phyloP scores from a whole-genome alignment of 2,113 vertebrate species.

The Cyanoramphus novaezelandiae region DNA sequence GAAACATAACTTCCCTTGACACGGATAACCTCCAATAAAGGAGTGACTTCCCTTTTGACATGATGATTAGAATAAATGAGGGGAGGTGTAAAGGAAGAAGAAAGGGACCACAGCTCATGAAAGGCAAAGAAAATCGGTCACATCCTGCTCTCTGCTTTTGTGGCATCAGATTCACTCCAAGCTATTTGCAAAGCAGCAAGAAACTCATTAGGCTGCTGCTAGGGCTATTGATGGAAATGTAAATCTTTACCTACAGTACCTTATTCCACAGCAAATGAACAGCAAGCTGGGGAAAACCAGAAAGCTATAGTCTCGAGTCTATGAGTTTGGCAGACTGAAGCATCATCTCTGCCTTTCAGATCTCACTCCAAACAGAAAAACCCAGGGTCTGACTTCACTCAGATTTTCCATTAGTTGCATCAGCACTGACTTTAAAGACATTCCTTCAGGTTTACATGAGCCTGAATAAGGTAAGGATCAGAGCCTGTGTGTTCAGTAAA shows the following conservation, averaged over 20 bases:
- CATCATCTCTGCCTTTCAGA: background rate
- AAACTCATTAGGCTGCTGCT: constrained; percentile 18
- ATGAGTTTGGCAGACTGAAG: background rate
- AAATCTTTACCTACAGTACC: constrained; percentile 23
- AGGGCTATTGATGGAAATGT: constrained; percentile 20
- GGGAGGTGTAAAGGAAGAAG: background rate
- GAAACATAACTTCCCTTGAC: constrained; percentile 59
- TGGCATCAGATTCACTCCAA: background rate
- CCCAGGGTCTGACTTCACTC: background rate
- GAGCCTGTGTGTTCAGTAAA: background rate
- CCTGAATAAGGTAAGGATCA: background rate
- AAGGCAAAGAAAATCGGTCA: background rate
- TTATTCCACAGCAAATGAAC: background rate
- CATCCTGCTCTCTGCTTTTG: constrained; percentile 13
- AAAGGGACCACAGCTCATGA: background rate
- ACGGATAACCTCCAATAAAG: constrained; percentile 60
- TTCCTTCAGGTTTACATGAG: background rate
- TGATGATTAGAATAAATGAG: background rate
- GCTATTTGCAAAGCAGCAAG: constrained; percentile 34
- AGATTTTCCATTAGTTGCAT: background rate
- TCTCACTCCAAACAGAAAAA: background rate
- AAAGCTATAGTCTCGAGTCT: background rate
- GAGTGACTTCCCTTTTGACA: background rate
- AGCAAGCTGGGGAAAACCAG: background rate
- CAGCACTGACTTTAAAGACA: background rate